Evolutionary conservation across 2,888 invertebrate species (phyloP), one percentile per base, ranked within the genome.

Genomic region (Apotomis betuletana): DNA sequence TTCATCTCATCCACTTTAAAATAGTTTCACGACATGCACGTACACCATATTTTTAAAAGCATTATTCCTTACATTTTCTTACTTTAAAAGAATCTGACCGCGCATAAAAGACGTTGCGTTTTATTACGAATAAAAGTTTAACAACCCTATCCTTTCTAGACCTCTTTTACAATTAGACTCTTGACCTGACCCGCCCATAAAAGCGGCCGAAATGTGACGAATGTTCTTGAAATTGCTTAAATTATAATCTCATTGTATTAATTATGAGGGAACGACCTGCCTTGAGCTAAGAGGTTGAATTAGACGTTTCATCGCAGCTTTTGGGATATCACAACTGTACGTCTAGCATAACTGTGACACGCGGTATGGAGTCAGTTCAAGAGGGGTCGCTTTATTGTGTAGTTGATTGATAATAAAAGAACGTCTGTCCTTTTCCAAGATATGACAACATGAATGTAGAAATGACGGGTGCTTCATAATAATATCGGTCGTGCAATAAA

Each of bases 101-200:
- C 8, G 38, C 58, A 52, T 59, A 51, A 70, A 36, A 41, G 12
- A 58, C 58, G 55, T 55, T 41, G 41, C 13, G 44, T 64, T 70
- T 64, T 70, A 70, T 64, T 44, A 49, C 59, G 44, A 51, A 64
- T 64, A 70, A 64, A 70, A 70, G 64, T 64, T 63, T 54, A 69
- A 58, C 44, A 69, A 49, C 62, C 57, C 51, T 63, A 44, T 27
- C 69, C 63, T 38, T 63, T 52, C 10, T 13, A 52, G 58, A 58
- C 58, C 58, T 61, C 13, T 27, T 27, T 27, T 44, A 58, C 70
- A 54, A 64, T 64, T 64, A 59, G 52, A 41, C 38, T 41, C 58
- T 36, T 64, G 58, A 36, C 63, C 69, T 44, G 59, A 6, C 15
- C 52, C n/a, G n/a, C 36, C 52, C 41, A 64, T 63, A 58, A 69